phyloP scores from a whole-genome alignment of 1,140 invertebrate genomes.

The Monochamus saltuarius region DNA sequence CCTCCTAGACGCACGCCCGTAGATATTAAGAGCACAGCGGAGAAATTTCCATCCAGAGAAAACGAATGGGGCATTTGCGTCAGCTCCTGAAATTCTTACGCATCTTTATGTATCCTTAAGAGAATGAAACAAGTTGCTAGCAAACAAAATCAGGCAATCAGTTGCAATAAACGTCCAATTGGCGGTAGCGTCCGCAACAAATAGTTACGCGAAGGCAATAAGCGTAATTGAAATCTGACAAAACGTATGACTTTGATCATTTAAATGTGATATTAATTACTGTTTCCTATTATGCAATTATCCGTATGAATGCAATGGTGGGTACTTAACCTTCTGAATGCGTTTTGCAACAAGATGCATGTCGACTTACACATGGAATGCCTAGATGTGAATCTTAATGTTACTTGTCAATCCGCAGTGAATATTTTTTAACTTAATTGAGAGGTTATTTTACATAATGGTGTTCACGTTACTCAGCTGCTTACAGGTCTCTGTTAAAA shows the following conservation, averaged over 20 bases:
- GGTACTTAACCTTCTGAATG: conserved; percentile 27
- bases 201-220: conserved; percentile 9
- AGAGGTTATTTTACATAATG: conserved; percentile 36
- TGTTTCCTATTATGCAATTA: conserved; percentile 27
- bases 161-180: conserved; percentile 17
- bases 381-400: conserved; percentile 35
- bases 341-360: conserved; percentile 33
- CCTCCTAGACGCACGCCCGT: too few species aligned
- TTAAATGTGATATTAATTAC: conserved; percentile 31
- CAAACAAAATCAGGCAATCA: conserved; percentile 11
- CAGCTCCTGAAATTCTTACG: conserved; percentile 11
- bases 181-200: conserved; percentile 6
- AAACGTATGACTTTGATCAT: conserved; percentile 15
- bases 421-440: conserved; percentile 34
- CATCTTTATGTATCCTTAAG: background rate
- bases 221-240: conserved; percentile 21
- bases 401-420: conserved; percentile 31
- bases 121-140: conserved; percentile 1
- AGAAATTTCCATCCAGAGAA: too few species aligned
- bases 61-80: conserved; percentile 1
- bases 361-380: conserved; percentile 33
- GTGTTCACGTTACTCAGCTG: conserved; percentile 26
- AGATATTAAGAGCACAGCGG: too few species aligned
- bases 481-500: too few species aligned
- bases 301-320: conserved; percentile 14